Evolutionary conservation across 2,888 invertebrate species (phyloP), one percentile per base, ranked within the genome.

Genomic region (Bombylius discolor): DNA sequence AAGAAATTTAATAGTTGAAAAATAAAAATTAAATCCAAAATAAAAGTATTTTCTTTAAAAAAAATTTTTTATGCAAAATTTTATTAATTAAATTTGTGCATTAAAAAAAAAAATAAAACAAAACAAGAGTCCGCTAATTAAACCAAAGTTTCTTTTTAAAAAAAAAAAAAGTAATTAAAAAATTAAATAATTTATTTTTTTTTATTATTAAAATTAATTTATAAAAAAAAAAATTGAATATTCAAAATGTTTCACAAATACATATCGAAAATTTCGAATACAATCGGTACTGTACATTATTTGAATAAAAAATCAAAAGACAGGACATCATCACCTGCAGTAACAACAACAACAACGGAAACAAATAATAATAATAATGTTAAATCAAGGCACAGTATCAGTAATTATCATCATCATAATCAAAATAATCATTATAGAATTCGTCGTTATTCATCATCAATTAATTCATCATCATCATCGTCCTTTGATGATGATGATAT

Each of bases 201-300:
- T 47, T 50, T 47, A 36, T 56, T 39, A 8, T 42, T 34, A 44
- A 14, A 36, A n/a, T 34, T 12, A 48, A 31, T 32, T 48, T 48
- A 9, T 12, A 33, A 48, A 48, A 14, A 14, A 14, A 33, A 45
- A 45, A 45, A 45, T 5, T 14, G 5, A 45, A 45, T 3, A 11
- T 39, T 46, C 42, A 53, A 31, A 42, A 66, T 74, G 59, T 71
- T 74, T 60, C 72, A 71, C 59, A 74, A 74, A 61, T 74, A 70
- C 61, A 64, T 72, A 48, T 66, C 67, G 49, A 74, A 74, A 64
- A 63, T 74, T 56, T 68, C 70, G 61, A 70, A 68, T 64, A 68
- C 62, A 59, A 66, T 70, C 58, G 65, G 60, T 54, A 58, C 62
- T 36, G 58, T 64, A 36, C 61, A 62, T 54, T 62, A 62, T 56